Percentiles rank a stretch among this genome's conserved stretches.
phyloP scores from a whole-genome alignment of 1,140 invertebrate genomes.

The Drosophila nebulosa region DNA sequence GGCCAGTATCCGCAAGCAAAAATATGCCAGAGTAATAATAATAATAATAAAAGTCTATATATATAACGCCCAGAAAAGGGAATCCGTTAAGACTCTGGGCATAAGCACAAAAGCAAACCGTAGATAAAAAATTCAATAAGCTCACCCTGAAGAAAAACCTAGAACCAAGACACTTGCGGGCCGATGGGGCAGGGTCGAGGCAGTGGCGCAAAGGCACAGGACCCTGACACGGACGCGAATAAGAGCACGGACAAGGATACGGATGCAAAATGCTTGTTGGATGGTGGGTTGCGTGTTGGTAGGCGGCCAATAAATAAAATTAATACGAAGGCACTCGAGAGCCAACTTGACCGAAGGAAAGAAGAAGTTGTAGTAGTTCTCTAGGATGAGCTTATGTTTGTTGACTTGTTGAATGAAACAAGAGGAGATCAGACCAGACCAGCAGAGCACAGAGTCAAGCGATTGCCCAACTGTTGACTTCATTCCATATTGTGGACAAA shows the following conservation, averaged over 20 bases:
- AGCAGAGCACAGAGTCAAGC: no score
- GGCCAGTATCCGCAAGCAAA: neutral
- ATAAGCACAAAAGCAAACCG: conserved; percentile 65
- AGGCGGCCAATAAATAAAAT: conserved; percentile 76
- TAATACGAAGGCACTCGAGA: conserved; percentile 72
- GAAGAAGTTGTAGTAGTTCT: neutral
- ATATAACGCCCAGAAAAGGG: conserved; percentile 21
- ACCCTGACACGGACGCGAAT: conserved; percentile 16
- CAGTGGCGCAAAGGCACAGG: neutral
- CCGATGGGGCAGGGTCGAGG: no score
- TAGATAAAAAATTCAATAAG: conserved; percentile 76
- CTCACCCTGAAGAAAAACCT: neutral
- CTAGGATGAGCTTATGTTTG: conserved; percentile 33
- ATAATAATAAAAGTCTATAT: conserved; percentile 51
- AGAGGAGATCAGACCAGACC: neutral
- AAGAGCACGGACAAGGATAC: neutral
- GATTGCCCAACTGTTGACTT: neutral
- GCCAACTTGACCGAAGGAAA: conserved; percentile 51
- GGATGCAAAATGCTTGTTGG: neutral
- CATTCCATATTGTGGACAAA: conserved; percentile 11
- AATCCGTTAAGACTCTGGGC: conserved; percentile 56
- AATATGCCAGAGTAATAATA: conserved; percentile 67
- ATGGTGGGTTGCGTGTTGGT: conserved; percentile 24
- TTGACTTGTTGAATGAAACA: conserved; percentile 73
- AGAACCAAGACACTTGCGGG: neutral